Base-by-base conservation (phyloP, 2,797 vertebrate species). In the Epinephelus malabaricus region DNA sequence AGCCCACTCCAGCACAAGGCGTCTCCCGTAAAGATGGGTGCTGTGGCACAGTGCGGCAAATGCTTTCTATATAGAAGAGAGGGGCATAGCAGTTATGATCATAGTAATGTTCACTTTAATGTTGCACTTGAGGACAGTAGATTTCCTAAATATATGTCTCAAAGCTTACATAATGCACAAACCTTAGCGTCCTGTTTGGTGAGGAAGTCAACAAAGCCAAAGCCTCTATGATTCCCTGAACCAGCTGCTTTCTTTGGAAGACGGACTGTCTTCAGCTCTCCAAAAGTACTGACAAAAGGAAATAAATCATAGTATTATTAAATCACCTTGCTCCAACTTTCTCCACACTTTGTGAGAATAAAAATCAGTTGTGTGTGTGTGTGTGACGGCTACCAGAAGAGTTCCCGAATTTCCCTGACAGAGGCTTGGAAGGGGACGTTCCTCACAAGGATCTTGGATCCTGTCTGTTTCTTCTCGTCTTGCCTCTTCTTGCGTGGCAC, bases 121-220 rank as follows among this genome's bases (percentile, higher is more conserved):
- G 15, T 19, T 14, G 23, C 3, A 64, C 2, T 19, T 30, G 5
- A 14, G 43, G 19, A 18, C 21, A 46, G 12, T 18, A 4, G 7
- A 19, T 62, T 56, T 14, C 11, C 21, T 43, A 27, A 67, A 73
- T 23, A 34, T 14, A 38, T 53, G 3, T 15, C 6, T 47, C 11
- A 53, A 46, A 34, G 5, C 15, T 60, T 14, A 25, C 1, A 43
- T 17, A 9, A 25, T 18, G 19, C 21, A 82, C 96, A 94, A 87
- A 99, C 98, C 97, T 99, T 99, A 1, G 98, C 98, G 3, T 99
- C 98, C 87, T 98, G 98, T 90, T 98, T 99, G 43, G 98, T 99
- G 86, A 99, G 76, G 78, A 99, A 99, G 94, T 99, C 98, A 85
- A 99, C 93, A 5, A 99, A 99, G 21, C 97, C 97, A 60, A 99